Conservation (phyloP, 1,140 invertebrate species). For the Olivierus martensii region DNA sequence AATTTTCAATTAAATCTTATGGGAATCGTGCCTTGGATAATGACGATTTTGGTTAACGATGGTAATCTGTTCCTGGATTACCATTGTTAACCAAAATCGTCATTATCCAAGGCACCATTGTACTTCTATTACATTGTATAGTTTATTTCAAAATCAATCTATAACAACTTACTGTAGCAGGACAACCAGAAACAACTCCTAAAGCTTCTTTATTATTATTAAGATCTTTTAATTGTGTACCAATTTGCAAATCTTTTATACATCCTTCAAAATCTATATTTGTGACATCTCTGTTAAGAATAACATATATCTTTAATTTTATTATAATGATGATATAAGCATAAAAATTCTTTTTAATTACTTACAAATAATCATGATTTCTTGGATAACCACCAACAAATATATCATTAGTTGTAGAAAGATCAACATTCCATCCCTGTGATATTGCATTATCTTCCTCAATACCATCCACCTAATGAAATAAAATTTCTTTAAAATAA, state of each 20-base stretch:
- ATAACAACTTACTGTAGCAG: constrained; percentile 45
- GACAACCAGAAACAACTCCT: constrained; percentile 72
- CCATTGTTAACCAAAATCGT: too few relatives aligned
- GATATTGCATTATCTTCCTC: constrained; percentile 26
- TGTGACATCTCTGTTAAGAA: constrained; percentile 28
- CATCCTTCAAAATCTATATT: constrained; percentile 79
- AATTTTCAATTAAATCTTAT: too few relatives aligned
- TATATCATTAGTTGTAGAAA: constrained; percentile 49
- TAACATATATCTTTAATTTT: too few relatives aligned
- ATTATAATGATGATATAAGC: too few relatives aligned
- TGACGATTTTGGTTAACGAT: too few relatives aligned
- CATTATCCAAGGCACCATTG: too few relatives aligned
- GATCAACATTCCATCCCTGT: constrained; percentile 29
- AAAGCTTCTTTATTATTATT: constrained; percentile 58
- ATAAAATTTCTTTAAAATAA: too few relatives aligned
- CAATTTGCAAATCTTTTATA: constrained; percentile 66
- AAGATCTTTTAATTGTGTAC: constrained; percentile 57
- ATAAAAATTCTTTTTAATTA: too few relatives aligned
- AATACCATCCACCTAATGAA: constrained; percentile 22
- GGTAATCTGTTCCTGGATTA: too few relatives aligned
- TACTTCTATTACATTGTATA: not conserved
- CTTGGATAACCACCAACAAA: constrained; percentile 78
- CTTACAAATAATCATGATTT: constrained; percentile 39
- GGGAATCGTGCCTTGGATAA: too few relatives aligned
- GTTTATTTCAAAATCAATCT: not conserved